Evolutionary conservation across 2,113 vertebrate species (phyloP).

Genomic region (Callithrix jacchus): DNA sequence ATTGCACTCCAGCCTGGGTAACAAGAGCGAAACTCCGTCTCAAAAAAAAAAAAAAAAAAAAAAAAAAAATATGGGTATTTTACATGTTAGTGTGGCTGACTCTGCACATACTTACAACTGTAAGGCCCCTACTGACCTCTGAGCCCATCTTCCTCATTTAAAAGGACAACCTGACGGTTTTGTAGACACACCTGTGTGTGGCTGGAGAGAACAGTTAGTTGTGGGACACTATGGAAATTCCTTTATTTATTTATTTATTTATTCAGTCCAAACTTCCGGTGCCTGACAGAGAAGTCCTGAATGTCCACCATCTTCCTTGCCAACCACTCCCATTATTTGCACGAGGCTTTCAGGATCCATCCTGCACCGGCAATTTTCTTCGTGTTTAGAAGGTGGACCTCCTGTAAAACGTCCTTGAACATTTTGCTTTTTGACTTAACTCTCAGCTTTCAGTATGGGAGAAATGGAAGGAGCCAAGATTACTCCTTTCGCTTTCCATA

Average conservation of each 20-base stretch:
- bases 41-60: too few relatives aligned
- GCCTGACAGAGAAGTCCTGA: not conserved
- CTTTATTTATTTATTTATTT: too few relatives aligned
- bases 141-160: accelerated
- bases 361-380: not conserved
- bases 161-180: not conserved
- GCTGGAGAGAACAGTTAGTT: not conserved
- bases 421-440: not conserved
- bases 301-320: not conserved
- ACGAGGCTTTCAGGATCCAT: not conserved
- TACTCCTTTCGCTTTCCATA: not conserved
- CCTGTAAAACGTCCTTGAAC: not conserved
- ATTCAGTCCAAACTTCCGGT: not conserved
- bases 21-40: too few relatives aligned
- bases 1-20: too few relatives aligned
- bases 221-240: not conserved
- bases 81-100: not conserved
- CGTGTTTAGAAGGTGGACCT: not conserved
- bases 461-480: not conserved
- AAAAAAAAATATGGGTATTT: not conserved
- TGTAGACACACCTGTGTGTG: accelerated
- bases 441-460: not conserved
- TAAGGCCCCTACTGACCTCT: not conserved
- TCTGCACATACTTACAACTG: not conserved
- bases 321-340: accelerated